Conservation (phyloP, 2,888 invertebrate species). For the Yponomeuta cagnagella region DNA sequence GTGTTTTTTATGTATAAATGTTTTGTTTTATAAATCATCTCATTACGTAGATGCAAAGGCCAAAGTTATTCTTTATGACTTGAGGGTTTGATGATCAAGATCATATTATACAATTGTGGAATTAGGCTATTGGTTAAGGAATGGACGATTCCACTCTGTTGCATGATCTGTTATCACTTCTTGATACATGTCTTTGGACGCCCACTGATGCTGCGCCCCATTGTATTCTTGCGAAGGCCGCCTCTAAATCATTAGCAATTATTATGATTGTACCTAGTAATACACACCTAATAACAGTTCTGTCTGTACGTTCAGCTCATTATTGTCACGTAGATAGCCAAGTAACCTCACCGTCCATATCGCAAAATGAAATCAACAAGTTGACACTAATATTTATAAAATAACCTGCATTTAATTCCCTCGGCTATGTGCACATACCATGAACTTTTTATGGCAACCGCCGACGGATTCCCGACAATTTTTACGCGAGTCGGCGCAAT, state of each 20-base stretch:
- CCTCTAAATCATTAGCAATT: slow-evolving; percentile 20
- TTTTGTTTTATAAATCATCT: too few species aligned
- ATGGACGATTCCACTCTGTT: slow-evolving; percentile 9
- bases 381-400: slow-evolving; percentile 20
- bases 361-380: slow-evolving; percentile 19
- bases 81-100: background rate
- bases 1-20: too few species aligned
- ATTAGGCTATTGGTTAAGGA: background rate
- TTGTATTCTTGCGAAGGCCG: slow-evolving; percentile 19
- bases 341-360: slow-evolving; percentile 16
- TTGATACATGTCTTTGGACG: slow-evolving; percentile 9
- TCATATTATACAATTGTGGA: background rate
- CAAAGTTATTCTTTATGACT: too few species aligned
- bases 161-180: slow-evolving; percentile 17
- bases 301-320: slow-evolving; percentile 16
- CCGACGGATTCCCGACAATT: slow-evolving; percentile 13
- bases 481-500: slow-evolving; percentile 33
- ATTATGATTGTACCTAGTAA: slow-evolving; percentile 20
- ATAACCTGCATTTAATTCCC: slow-evolving; percentile 11
- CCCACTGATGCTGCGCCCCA: slow-evolving; percentile 17
- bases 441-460: slow-evolving; percentile 21
- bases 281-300: slow-evolving; percentile 19
- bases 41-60: too few species aligned
- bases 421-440: slow-evolving; percentile 13
- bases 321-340: slow-evolving; percentile 19